A percentile compares a stretch with the other conserved stretches of the same genome.
Evolutionary conservation across 2,797 vertebrate genomes (phyloP).

Genomic region (Halcyon chelicuti): DNA sequence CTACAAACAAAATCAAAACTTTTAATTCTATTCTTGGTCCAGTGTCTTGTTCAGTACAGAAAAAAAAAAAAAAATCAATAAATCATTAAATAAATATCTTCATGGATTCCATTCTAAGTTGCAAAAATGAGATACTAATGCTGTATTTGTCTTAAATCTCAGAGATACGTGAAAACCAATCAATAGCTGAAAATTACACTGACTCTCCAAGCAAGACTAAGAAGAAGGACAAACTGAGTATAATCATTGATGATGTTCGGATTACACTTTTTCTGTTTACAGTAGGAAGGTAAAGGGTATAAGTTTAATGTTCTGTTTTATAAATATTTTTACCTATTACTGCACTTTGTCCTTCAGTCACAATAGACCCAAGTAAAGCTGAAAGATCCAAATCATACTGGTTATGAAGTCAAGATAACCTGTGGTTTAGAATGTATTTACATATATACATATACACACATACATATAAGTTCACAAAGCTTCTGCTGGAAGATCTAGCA

Average conservation of each 20-base stretch:
- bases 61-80: background rate
- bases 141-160: background rate
- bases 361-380: background rate
- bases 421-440: background rate
- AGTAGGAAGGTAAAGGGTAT: background rate
- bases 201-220: background rate
- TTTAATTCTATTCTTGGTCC: background rate
- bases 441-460: background rate
- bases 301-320: background rate
- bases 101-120: background rate
- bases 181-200: background rate
- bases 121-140: background rate
- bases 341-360: background rate
- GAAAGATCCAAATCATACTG: background rate
- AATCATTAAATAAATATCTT: background rate
- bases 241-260: background rate
- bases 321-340: background rate
- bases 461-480: accelerated
- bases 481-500: background rate
- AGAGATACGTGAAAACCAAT: background rate
- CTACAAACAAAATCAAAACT: background rate
- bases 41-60: background rate
- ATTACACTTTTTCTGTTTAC: background rate
- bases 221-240: background rate
- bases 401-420: background rate